Conservation (phyloP, 1,140 invertebrate genomes). For the Brachionus plicatilis region DNA sequence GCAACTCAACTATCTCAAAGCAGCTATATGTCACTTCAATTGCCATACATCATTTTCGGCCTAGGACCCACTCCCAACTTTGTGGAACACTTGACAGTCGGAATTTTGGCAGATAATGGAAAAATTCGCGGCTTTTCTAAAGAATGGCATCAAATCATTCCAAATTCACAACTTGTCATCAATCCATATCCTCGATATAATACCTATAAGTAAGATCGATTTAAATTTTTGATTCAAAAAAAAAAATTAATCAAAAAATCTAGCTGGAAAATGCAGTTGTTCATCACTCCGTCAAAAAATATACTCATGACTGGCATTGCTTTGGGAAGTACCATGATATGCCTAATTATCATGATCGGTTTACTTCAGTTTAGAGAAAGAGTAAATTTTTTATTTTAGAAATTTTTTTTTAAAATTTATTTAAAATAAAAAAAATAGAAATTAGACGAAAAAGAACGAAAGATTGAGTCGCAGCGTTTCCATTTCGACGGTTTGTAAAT, state of each 20-base stretch:
- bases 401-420: not conserved
- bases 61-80: conserved; percentile 93
- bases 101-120: conserved; percentile 60
- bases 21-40: conserved; percentile 79
- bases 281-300: conserved; percentile 88
- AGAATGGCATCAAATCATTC: conserved; percentile 83
- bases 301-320: conserved; percentile 85
- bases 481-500: conserved; percentile 65
- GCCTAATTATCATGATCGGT: conserved; percentile 76
- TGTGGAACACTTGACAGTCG: conserved; percentile 79
- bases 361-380: conserved; percentile 88
- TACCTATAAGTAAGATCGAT: conserved; percentile 59
- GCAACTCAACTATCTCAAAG: conserved; percentile 83
- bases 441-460: conserved; percentile 80
- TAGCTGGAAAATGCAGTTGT: conserved; percentile 83
- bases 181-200: conserved; percentile 76
- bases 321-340: conserved; percentile 74
- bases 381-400: conserved; percentile 43
- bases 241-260: not conserved
- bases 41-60: conserved; percentile 90
- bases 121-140: conserved; percentile 43
- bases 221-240: not conserved
- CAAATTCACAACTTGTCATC: conserved; percentile 92
- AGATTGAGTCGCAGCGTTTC: conserved; percentile 78
- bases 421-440: conserved; percentile 50